Evolutionary conservation across 2,888 invertebrate genomes (phyloP), one percentile per base, ranked within the genome.

Genomic region (Dryobotodes eremita): DNA sequence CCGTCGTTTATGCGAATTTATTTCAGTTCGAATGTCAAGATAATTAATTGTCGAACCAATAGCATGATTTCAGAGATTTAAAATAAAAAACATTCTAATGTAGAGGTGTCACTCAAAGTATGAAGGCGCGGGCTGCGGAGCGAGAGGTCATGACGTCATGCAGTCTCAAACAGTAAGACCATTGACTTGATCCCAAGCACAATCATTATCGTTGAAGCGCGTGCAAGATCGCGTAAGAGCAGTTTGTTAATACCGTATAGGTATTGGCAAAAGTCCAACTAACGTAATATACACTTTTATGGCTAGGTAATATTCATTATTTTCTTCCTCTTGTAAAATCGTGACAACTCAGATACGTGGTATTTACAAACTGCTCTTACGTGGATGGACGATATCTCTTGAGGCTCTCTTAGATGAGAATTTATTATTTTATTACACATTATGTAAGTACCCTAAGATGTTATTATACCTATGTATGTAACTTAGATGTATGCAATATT

Each of bases 401-500:
- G 15, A 59, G n/a, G 36, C 23, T 64, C 64, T 15, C 15, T 42
- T 23, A n/a, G 1, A n/a, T 15, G 64, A 5, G 4, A 10, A 65
- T n/a, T 65, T 2, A 6, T n/a, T n/a, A 10, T 11, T 61, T 46
- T 46, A 46, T 46, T 1, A 46, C 10, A 46, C 46, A 46, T 46
- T 6, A 46, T 42, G 42, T 46, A 10, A 0, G 10, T 46, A 46
- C 46, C 46, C 10, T 46, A 46, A 7, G 46, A 46, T 10, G 6
- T 46, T 46, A 46, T 46, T 46, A 46, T 46, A 46, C 46, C 10
- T 46, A 46, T 46, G 46, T 15, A 36, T 48, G 0, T 68, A 26
- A 66, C 5, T 6, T 71, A 59, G 17, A 26, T 36, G 3, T 48
- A 75, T 50, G 75, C n/a, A 75, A 36, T 75, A 59, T 42, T 4